Conservation (phyloP, 2,113 vertebrate species). For the Anthoscopus minutus region DNA sequence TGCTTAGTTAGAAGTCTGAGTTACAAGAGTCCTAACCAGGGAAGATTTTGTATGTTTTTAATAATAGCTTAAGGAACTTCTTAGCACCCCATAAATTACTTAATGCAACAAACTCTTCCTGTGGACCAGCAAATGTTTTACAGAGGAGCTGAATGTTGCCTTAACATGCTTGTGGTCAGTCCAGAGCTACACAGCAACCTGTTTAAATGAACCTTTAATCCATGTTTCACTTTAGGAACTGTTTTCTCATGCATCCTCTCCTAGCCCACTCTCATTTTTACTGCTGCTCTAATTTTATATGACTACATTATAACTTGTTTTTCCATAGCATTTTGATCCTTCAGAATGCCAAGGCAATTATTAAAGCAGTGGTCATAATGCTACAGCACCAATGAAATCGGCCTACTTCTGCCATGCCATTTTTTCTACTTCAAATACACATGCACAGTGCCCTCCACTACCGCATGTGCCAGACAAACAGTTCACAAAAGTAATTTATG, state of each 20-base stretch:
- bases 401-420: not conserved
- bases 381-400: not conserved
- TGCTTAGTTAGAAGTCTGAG: slow-evolving; percentile 79
- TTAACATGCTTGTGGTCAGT: slow-evolving; percentile 59
- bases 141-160: slow-evolving; percentile 53
- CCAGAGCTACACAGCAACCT: slow-evolving; percentile 35
- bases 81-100: slow-evolving; percentile 83
- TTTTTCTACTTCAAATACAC: not conserved
- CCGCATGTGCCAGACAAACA: not conserved
- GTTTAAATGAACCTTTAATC: slow-evolving; percentile 50
- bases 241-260: slow-evolving; percentile 25
- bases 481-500: not conserved
- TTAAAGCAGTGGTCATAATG: not conserved
- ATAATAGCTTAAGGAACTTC: slow-evolving; percentile 83
- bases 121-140: slow-evolving; percentile 68
- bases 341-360: not conserved
- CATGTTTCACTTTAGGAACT: not conserved
- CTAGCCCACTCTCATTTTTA: slow-evolving; percentile 24
- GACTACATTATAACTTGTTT: slow-evolving; percentile 6
- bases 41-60: slow-evolving; percentile 79
- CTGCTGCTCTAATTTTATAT: slow-evolving; percentile 36
- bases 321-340: not conserved
- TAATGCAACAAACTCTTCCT: slow-evolving; percentile 77
- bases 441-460: not conserved
- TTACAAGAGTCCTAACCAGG: slow-evolving; percentile 71